Evolutionary conservation across 2,113 vertebrate species (phyloP), one percentile per base, ranked within the genome.

Genomic region (Apodemus sylvaticus): DNA sequence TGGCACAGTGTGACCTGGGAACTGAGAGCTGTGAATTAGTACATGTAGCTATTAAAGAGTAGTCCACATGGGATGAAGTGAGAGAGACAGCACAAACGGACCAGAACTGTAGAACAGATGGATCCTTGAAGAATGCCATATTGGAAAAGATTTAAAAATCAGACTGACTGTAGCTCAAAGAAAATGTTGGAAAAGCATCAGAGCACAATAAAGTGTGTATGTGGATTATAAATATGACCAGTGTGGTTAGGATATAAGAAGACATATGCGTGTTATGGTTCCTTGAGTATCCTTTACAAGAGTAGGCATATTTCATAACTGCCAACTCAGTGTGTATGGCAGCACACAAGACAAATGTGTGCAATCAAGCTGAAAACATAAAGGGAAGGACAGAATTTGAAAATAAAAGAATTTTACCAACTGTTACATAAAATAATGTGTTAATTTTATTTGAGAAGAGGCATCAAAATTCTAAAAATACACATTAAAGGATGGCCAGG

Each of bases 381-480:
- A 79, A 76, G 7, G 48, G 53, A 68, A 81, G 10, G 10, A 48
- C 29, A 53, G 48, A 53, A 58, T 2, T 58, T 81, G 20, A 34
- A 89, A 96, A 60, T 58, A 68, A 94, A 86, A 14, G 73, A 34
- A 89, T 88, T 89, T 91, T 24, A 34, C 22, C 45, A 55, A 42
- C 26, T 83, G 0, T 31, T 77, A 89, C 70, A 86, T 68, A 34
- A 92, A 82, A 60, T 66, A 74, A 74, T n/a, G 55, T 34, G 42
- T 9, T 89, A 5, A 48, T 48, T 31, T 83, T 71, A 64, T 34
- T n/a, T 39, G 77, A 13, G 36, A 68, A 5, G 0, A n/a, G 24
- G 4, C 58, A 74, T 45, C 39, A 92, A 86, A 45, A 91, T 60
- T 0, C 22, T 81, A 64, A 92, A 82, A 90, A 71, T 48, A 14